These are phyloP conservation scores for Megaustenia siamemsis DNA, from an alignment of 2,888 invertebrate genomes.

Conservation along the genomic window DNA sequence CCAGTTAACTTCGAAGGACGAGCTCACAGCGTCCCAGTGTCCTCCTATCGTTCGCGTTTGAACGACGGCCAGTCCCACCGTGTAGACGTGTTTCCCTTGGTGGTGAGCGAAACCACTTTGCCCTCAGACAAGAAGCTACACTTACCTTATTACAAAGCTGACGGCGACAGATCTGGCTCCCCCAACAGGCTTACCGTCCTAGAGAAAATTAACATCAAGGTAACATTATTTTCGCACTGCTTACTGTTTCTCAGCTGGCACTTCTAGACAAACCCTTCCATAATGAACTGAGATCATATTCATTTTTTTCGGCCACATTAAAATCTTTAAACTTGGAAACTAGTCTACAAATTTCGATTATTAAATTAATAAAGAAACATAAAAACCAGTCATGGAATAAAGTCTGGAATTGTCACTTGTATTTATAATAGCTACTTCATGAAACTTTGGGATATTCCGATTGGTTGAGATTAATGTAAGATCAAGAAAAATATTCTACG, in stretches of 20 bases:
- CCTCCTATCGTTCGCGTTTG: slow-evolving; percentile 60
- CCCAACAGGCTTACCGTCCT: slow-evolving; percentile 66
- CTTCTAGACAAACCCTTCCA: background rate
- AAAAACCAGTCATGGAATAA: too few species aligned
- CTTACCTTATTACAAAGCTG: slow-evolving; percentile 52
- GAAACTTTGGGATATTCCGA: slow-evolving; percentile 11
- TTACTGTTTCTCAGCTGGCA: slow-evolving; percentile 16
- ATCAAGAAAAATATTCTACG: background rate
- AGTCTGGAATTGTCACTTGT: slow-evolving; percentile 28
- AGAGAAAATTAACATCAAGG: slow-evolving; percentile 74
- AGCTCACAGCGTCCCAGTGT: slow-evolving; percentile 55
- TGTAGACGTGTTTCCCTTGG: slow-evolving; percentile 60
- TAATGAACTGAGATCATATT: background rate
- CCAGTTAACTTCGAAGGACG: slow-evolving; percentile 52
- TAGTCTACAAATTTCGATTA: too few species aligned
- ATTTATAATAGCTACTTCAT: background rate
- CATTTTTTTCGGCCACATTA: too few species aligned
- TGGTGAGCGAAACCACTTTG: slow-evolving; percentile 56
- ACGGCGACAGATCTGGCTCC: slow-evolving; percentile 40
- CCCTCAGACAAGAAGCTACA: slow-evolving; percentile 49
- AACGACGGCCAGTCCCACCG: slow-evolving; percentile 58
- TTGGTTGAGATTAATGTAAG: background rate
- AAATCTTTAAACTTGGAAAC: too few species aligned
- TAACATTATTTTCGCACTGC: slow-evolving; percentile 54
- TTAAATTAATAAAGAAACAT: too few species aligned